Evolutionary conservation across 2,113 vertebrate species (phyloP).

Genomic region (Sardina pilchardus): DNA sequence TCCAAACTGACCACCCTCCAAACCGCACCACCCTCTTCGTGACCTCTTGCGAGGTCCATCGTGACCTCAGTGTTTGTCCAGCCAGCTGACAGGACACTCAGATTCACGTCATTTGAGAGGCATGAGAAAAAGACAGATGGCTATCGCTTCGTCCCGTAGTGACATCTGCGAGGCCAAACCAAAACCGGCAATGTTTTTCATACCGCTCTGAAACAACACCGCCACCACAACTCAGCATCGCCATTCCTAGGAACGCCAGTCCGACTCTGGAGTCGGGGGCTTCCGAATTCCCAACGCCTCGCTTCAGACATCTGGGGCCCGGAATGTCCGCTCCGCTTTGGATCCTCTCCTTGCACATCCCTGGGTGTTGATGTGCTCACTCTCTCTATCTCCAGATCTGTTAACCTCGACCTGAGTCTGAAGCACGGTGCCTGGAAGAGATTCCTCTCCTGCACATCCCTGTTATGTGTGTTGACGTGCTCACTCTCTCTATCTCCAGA

Average conservation of each 20-base stretch:
- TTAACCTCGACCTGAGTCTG: background rate
- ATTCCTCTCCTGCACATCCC: background rate
- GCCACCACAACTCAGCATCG: background rate
- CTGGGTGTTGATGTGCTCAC: background rate
- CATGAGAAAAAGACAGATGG: background rate
- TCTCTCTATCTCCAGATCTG: background rate
- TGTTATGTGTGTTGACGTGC: background rate
- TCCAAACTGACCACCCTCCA: too few species aligned
- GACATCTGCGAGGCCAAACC: background rate
- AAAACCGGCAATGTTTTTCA: background rate
- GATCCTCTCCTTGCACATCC: background rate
- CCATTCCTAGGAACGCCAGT: background rate
- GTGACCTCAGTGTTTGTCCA: conserved; percentile 7
- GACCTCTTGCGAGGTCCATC: background rate
- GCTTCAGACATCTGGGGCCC: background rate
- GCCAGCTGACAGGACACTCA: conserved; percentile 5
- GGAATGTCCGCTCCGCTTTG: background rate
- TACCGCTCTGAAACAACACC: background rate
- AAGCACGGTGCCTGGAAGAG: background rate
- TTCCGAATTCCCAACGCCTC: background rate
- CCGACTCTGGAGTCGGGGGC: background rate
- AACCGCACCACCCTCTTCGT: background rate
- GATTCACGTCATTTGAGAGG: background rate
- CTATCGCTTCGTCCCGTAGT: background rate
- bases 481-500: background rate